Percentiles rank a stretch among this genome's conserved stretches.
Evolutionary conservation across 2,888 invertebrate genomes (phyloP).

Genomic region (Hirtodrosophila duncani): DNA sequence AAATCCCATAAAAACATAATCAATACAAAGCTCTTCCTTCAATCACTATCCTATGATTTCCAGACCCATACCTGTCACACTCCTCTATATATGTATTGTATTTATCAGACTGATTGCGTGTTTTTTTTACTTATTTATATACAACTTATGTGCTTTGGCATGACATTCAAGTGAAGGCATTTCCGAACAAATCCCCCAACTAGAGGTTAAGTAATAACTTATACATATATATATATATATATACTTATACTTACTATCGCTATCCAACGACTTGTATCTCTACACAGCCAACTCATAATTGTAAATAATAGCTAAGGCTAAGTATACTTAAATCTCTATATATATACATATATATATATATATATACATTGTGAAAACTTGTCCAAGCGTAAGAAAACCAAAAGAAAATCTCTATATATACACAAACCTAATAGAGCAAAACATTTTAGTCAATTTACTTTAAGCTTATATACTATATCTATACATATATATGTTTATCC

Average conservation of each 20-base stretch:
- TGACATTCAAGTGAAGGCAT: conserved; percentile 32
- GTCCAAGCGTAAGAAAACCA: conserved; percentile 44
- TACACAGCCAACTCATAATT: conserved; percentile 18
- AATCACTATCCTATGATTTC: background rate
- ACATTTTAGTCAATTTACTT: conserved; percentile 61
- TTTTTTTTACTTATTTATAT: conserved; percentile 41
- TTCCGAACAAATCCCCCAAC: conserved; percentile 29
- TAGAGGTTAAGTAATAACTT: conserved; percentile 32
- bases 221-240: conserved; percentile 27
- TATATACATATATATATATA: conserved; percentile 44
- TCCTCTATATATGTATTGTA: conserved; percentile 41
- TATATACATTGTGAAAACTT: conserved; percentile 26
- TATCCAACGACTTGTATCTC: conserved; percentile 17
- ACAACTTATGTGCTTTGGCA: conserved; percentile 26
- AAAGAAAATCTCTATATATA: conserved; percentile 40
- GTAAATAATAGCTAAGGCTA: background rate
- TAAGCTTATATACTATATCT: too few relatives aligned
- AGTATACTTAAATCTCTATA: conserved; percentile 2
- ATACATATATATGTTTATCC: conserved; percentile 60
- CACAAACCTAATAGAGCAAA: conserved; percentile 60
- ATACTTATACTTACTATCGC: conserved; percentile 2
- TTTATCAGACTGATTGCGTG: conserved; percentile 60
- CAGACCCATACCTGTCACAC: background rate
- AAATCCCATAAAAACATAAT: too few relatives aligned
- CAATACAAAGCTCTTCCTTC: too few relatives aligned